Percentiles rank a stretch among this genome's conserved stretches.
phyloP scores from a whole-genome alignment of 2,113 vertebrate species.

The Hyla sarda region DNA sequence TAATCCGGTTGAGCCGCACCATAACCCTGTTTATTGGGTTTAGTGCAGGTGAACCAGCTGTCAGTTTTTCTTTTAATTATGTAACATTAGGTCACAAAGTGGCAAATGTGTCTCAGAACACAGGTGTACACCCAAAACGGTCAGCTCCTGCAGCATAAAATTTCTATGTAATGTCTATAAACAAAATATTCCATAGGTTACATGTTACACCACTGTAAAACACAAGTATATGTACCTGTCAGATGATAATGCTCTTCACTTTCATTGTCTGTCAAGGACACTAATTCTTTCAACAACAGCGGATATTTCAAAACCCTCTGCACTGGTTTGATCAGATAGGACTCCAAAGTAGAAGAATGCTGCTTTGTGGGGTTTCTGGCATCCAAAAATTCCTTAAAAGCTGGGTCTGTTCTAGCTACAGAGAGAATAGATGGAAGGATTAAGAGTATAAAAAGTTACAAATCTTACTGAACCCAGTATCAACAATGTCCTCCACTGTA shows the following conservation, averaged over 20 bases:
- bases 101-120: background rate
- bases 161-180: background rate
- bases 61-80: too few relatives aligned
- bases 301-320: conserved; percentile 98
- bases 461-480: too few relatives aligned
- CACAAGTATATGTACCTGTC: conserved; percentile 76
- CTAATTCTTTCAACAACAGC: conserved; percentile 91
- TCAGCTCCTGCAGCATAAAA: background rate
- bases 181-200: background rate
- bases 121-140: background rate
- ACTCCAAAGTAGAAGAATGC: conserved; percentile 95
- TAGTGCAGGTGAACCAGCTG: too few relatives aligned
- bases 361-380: conserved; percentile 93
- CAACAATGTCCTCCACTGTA: background rate
- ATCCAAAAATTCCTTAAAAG: conserved; percentile 93
- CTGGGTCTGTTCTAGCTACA: conserved; percentile 90
- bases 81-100: too few relatives aligned
- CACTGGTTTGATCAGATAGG: conserved; percentile 96
- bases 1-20: too few relatives aligned
- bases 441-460: too few relatives aligned
- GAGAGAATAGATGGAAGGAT: conserved; percentile 22
- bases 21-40: too few relatives aligned
- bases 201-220: background rate
- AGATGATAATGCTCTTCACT: conserved; percentile 97
- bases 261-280: conserved; percentile 90